Percentiles rank a stretch among this genome's conserved stretches.
These are phyloP conservation scores for Buathra laborator DNA, from an alignment of 2,888 invertebrate species.

Conservation along the genomic window DNA sequence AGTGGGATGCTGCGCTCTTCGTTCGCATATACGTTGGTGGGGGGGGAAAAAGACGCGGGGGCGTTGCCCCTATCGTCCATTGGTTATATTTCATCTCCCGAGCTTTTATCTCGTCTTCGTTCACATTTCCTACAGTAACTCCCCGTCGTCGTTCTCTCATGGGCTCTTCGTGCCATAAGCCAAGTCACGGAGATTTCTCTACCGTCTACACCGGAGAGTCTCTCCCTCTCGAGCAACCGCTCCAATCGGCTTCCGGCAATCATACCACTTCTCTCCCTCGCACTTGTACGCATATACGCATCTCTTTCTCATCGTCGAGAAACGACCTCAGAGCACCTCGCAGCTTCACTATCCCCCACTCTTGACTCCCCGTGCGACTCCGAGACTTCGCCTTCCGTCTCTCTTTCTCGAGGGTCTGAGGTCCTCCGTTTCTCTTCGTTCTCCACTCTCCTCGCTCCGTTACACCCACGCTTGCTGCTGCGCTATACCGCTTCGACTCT, in stretches of 20 bases:
- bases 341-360: constrained; percentile 58
- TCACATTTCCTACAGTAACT: constrained; percentile 45
- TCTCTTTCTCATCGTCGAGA: constrained; percentile 62
- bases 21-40: constrained; percentile 38
- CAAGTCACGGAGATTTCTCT: background rate
- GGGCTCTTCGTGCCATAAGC: constrained; percentile 18
- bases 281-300: constrained; percentile 37
- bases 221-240: constrained; percentile 39
- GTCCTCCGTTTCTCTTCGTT: constrained; percentile 71
- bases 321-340: constrained; percentile 65
- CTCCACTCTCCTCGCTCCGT: constrained; percentile 73
- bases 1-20: constrained; percentile 70
- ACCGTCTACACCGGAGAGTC: constrained; percentile 28
- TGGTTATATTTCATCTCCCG: constrained; percentile 77
- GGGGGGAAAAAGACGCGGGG: constrained; percentile 69
- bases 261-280: constrained; percentile 58
- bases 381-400: background rate
- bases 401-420: constrained; percentile 50
- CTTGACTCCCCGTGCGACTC: background rate
- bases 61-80: constrained; percentile 74
- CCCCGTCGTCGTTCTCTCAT: constrained; percentile 52
- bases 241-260: constrained; percentile 67
- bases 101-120: constrained; percentile 79
- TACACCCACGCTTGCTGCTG: constrained; percentile 76
- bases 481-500: constrained; percentile 74